Conservation (phyloP, 2,797 vertebrate species). For the Apogon talboti region DNA sequence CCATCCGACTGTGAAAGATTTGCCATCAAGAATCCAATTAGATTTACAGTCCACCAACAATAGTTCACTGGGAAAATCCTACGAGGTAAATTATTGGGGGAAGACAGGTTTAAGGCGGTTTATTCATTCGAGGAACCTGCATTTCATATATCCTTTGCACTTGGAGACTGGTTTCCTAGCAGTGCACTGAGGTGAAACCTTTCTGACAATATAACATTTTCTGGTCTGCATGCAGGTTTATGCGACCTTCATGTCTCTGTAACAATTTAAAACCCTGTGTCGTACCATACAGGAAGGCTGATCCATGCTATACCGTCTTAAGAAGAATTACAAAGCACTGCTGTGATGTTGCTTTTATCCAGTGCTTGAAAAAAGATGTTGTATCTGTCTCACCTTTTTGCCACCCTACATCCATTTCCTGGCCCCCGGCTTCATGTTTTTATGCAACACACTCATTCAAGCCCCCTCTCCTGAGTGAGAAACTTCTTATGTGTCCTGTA, state of each 20-base stretch:
- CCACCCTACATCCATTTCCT: neutral
- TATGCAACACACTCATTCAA: conserved; percentile 26
- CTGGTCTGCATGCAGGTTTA: conserved; percentile 3
- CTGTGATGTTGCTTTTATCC: conserved; percentile 5
- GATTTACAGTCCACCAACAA: conserved; percentile 45
- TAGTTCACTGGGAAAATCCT: conserved; percentile 18
- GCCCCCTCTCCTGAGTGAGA: conserved; percentile 22
- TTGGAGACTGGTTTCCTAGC: conserved; percentile 6
- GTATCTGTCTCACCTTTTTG: neutral
- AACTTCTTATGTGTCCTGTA: conserved; percentile 25
- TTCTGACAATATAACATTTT: conserved; percentile 39
- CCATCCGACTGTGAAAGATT: conserved; percentile 33
- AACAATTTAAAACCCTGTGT: conserved; percentile 30
- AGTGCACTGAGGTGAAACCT: conserved; percentile 12
- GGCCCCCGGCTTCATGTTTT: conserved; percentile 1
- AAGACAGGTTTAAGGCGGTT: neutral
- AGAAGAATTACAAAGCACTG: conserved; percentile 2
- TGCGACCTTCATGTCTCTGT: conserved; percentile 2
- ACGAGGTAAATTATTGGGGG: conserved; percentile 32
- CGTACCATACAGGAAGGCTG: conserved; percentile 15
- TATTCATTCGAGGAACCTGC: conserved; percentile 16
- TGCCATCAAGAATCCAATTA: conserved; percentile 61
- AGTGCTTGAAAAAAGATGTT: neutral
- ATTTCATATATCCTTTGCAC: conserved; percentile 19
- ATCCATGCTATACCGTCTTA: neutral